Percentiles rank a stretch among this genome's conserved stretches.
Conservation (phyloP, 2,888 invertebrate species). For the Seira ritae region DNA sequence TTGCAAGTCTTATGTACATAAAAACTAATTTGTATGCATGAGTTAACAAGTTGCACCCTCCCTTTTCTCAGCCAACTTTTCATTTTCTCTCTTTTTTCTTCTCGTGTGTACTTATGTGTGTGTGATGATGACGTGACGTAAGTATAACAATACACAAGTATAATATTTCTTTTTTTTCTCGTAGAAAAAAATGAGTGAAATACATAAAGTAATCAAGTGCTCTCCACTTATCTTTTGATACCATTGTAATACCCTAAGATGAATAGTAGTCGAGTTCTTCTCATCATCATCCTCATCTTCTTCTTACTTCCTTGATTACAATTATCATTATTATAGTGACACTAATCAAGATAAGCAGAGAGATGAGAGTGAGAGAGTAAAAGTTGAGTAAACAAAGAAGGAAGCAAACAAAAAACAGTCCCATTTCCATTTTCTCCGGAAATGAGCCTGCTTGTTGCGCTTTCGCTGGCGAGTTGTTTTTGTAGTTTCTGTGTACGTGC, state of each 20-base stretch:
- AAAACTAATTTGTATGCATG: slow-evolving; percentile 62
- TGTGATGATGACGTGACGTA: slow-evolving; percentile 3
- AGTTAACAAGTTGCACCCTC: slow-evolving; percentile 45
- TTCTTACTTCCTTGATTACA: slow-evolving; percentile 17
- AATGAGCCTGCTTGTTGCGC: slow-evolving; percentile 3
- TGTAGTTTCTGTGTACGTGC: background rate
- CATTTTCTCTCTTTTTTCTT: background rate
- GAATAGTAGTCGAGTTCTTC: background rate
- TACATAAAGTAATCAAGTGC: slow-evolving; percentile 48
- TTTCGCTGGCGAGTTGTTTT: background rate
- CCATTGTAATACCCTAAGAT: background rate
- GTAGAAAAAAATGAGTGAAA: background rate
- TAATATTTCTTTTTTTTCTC: background rate
- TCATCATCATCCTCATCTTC: too few relatives aligned
- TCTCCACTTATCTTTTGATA: background rate
- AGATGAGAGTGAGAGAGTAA: slow-evolving; percentile 8
- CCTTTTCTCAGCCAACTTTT: slow-evolving; percentile 1
- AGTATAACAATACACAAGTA: slow-evolving; percentile 2
- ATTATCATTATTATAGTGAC: slow-evolving; percentile 36
- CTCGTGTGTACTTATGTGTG: too few relatives aligned
- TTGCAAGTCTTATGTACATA: background rate
- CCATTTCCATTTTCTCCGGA: background rate
- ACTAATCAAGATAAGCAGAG: slow-evolving; percentile 30
- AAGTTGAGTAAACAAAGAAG: slow-evolving; percentile 14
- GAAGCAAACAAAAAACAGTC: background rate